Percentiles rank a stretch among this genome's conserved stretches.
Conservation (phyloP, 2,113 vertebrate genomes). For the Alouatta palliata region DNA sequence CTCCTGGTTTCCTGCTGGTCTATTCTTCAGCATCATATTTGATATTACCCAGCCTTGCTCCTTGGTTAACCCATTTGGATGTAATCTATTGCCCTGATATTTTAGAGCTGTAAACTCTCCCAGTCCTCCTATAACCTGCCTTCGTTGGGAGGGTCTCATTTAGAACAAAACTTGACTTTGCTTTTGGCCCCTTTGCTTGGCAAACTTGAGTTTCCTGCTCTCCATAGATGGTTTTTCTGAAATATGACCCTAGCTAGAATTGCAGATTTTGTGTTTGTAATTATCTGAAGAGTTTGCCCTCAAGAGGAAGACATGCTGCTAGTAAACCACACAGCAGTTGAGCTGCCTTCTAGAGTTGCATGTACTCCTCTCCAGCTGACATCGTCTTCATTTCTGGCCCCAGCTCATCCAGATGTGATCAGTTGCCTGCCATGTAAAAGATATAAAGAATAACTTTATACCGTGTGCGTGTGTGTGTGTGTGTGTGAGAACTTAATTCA, state of each 20-base stretch:
- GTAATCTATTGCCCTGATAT: constrained; percentile 26
- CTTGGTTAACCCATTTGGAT: constrained; percentile 39
- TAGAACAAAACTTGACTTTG: neutral
- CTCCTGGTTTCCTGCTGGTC: constrained; percentile 42
- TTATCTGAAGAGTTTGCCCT: constrained; percentile 55
- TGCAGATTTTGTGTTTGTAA: constrained; percentile 57
- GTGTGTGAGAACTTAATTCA: neutral
- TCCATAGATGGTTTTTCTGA: constrained; percentile 48
- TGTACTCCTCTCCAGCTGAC: neutral
- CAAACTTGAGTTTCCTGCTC: constrained; percentile 56
- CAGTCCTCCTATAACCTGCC: neutral
- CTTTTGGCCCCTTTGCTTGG: constrained; percentile 48
- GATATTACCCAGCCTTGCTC: constrained; percentile 21
- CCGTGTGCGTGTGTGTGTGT: no score
- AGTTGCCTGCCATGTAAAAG: neutral
- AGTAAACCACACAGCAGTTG: neutral
- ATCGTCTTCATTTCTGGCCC: neutral
- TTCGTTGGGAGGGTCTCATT: constrained; percentile 50
- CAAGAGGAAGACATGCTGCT: constrained; percentile 24
- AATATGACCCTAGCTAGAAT: constrained; percentile 50
- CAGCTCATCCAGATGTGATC: neutral
- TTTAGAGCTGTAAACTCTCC: constrained; percentile 26
- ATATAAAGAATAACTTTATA: neutral
- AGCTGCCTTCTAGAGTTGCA: neutral
- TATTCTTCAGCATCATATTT: neutral